Evolutionary conservation across 2,113 vertebrate species (phyloP), one percentile per base, ranked within the genome.

Genomic region (Brienomyrus brachyistius): DNA sequence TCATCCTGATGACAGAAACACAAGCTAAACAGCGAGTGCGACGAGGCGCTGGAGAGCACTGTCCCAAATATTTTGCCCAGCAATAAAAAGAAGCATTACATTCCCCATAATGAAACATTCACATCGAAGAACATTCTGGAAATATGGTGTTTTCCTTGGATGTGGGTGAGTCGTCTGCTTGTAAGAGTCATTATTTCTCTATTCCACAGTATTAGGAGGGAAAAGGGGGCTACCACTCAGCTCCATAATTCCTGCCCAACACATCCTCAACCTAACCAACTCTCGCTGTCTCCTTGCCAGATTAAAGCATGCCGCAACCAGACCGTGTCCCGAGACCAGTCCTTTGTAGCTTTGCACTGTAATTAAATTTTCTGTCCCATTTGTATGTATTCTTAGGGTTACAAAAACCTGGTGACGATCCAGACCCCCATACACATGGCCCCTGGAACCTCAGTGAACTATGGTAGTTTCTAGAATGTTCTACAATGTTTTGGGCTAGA

Each of bases 81-180:
- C 40, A 84, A 48, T 21, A n/a, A 84, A 84, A 84, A 27, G 40
- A 84, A 84, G 40, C 45, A 84, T 21, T 80, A 47, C 45, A 0
- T n/a, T 47, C 82, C 82, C 82, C 45, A 84, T n/a, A 84, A 47
- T 84, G 19, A 84, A 84, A 84, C 82, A 80, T 84, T 84, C 43
- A 84, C 10, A 48, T 21, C 21, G 82, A 40, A 84, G 82, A 84
- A 84, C 19, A 84, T n/a, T 45, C 45, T n/a, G 40, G 40, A 84
- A 84, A 45, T 80, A 84, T 84, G 21, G 45, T n/a, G 45, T 48
- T 84, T 84, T 48, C 40, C 82, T 48, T 47, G 82, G 82, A 84
- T 47, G 8, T 84, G 82, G 19, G 40, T 47, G 19, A 84, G 82
- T 47, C 21, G 10, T 48, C 19, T 84, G 21, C 40, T 45, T 21